Percentiles rank a stretch among this genome's conserved stretches.
Conservation (phyloP, 2,888 invertebrate genomes). For the Apodemia duryi region DNA sequence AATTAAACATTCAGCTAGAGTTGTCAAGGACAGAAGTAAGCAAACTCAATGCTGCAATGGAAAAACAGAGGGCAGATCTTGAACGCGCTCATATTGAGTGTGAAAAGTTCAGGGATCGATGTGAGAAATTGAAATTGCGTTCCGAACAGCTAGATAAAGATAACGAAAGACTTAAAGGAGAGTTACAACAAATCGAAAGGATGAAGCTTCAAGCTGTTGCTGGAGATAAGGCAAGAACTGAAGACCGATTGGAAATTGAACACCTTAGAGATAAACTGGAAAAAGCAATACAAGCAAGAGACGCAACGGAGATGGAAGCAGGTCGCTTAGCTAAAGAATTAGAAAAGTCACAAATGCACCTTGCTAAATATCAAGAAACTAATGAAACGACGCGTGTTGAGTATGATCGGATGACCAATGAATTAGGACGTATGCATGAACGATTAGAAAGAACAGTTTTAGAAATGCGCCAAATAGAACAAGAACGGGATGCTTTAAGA, state of each 20-base stretch:
- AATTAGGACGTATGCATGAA: slow-evolving; percentile 89
- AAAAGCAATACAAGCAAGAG: slow-evolving; percentile 89
- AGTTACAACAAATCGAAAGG: slow-evolving; percentile 85
- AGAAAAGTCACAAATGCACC: slow-evolving; percentile 91
- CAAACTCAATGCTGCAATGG: slow-evolving; percentile 86
- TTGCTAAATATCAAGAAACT: slow-evolving; percentile 90
- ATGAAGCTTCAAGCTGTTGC: slow-evolving; percentile 84
- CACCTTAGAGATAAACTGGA: slow-evolving; percentile 91
- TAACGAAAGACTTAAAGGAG: slow-evolving; percentile 70
- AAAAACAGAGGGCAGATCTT: slow-evolving; percentile 88
- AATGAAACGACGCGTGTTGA: slow-evolving; percentile 91
- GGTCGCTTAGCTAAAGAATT: slow-evolving; percentile 90
- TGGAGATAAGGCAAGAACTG: slow-evolving; percentile 82
- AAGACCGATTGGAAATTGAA: slow-evolving; percentile 89
- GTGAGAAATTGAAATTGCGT: slow-evolving; percentile 89
- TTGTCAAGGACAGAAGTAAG: slow-evolving; percentile 87
- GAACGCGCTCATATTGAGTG: slow-evolving; percentile 93
- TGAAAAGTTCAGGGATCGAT: slow-evolving; percentile 91
- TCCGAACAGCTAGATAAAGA: slow-evolving; percentile 84
- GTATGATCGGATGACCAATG: slow-evolving; percentile 90
- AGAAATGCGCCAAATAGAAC: slow-evolving; percentile 84
- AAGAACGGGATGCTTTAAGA: slow-evolving; percentile 85
- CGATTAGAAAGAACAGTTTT: slow-evolving; percentile 85
- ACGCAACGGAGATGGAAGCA: slow-evolving; percentile 91
- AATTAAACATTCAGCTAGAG: slow-evolving; percentile 89